Base-by-base conservation (phyloP, 1,140 invertebrate species). In the Plodia interpunctella region DNA sequence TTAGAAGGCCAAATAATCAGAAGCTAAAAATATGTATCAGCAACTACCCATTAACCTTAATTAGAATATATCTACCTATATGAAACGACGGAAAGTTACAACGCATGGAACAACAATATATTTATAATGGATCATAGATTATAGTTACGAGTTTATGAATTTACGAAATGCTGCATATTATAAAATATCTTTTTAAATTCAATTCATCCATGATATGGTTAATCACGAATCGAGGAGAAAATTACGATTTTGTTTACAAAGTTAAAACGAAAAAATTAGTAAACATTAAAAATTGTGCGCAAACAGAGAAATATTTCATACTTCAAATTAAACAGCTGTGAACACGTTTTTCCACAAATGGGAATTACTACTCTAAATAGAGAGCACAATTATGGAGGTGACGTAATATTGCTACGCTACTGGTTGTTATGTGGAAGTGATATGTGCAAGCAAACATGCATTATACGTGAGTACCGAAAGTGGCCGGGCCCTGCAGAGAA, bases 401-500 rank as follows among this genome's bases (percentile, higher is more conserved):
- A 32, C 30, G 30, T 32, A 32, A 32, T 32, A 6, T 9, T 32
- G 30, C 30, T 32, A 32, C 30, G 30, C 30, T 32, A 32, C 30
- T 32, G 11, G 15, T 44, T n/a, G 38, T 15, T 17, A 44, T 3
- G 38, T 15, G 38, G 38, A 44, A 44, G 38, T 44, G 10, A 17
- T 15, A 2, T 44, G 15, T 44, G 38, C 13, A 44, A 44, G 38
- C 13, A 44, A 44, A 44, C 5, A 44, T 44, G 13, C 38, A 44
- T 44, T 44, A 44, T 17, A 44, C 4, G 6, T 9, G 11, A 32
- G 30, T 32, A 32, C 30, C 30, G 30, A 44, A 44, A 44, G 38
- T 44, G 5, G n/a, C 38, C 15, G n/a, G 38, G 38, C 38, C 38
- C 38, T 53, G 13, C 64, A 79, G 77, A 78, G 79, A 81, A 84